These are phyloP conservation scores for Tenthredo scrophulariae DNA, from an alignment of 2,888 invertebrate species.

Conservation along the genomic window DNA sequence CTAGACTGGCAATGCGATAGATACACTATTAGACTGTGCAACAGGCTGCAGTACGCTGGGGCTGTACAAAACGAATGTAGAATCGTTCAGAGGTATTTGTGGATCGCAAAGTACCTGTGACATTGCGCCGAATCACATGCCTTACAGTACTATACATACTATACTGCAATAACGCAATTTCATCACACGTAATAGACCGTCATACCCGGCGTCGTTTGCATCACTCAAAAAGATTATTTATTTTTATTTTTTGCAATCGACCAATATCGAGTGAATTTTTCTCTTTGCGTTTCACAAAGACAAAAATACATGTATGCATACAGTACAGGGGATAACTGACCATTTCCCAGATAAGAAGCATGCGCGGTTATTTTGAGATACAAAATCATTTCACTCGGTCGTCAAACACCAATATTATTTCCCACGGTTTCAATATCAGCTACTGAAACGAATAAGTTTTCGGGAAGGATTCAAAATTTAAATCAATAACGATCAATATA, in stretches of 20 bases:
- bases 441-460: background rate
- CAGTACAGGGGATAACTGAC: background rate
- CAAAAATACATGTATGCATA: background rate
- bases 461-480: background rate
- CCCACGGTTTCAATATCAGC: background rate
- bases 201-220: background rate
- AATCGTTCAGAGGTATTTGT: conserved; percentile 19
- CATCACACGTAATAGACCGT: background rate
- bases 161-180: background rate
- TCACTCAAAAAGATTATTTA: background rate
- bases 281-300: background rate
- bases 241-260: background rate
- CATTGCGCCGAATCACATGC: conserved; percentile 10
- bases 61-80: conserved; percentile 3
- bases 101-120: background rate
- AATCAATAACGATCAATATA: background rate
- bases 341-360: background rate
- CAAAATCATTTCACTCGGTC: background rate
- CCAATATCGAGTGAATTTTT: background rate
- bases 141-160: background rate
- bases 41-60: conserved; percentile 5
- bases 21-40: background rate
- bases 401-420: background rate
- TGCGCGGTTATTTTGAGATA: conserved; percentile 5
- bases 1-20: background rate